A percentile compares a stretch with the other conserved stretches of the same genome.
These are phyloP conservation scores for Salpingus planirostris DNA, from an alignment of 2,888 invertebrate genomes.

Conservation along the genomic window DNA sequence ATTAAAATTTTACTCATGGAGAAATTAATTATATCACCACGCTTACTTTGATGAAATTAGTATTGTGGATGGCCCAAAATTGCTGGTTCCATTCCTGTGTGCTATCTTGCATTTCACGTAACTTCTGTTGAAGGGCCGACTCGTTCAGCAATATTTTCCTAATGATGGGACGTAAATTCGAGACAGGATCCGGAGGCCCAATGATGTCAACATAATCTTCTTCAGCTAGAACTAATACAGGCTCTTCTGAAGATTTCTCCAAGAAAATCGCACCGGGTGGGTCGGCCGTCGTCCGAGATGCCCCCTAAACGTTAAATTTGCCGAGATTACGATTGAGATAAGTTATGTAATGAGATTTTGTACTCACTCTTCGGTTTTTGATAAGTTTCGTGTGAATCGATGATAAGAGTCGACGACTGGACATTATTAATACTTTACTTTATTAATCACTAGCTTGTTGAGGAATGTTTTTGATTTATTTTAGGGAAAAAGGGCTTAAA, in stretches of 20 bases:
- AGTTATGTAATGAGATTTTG: too few species aligned
- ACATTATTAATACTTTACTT: too few species aligned
- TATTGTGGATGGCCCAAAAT: slow-evolving; percentile 78
- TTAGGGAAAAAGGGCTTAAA: too few species aligned
- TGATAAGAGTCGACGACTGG: too few species aligned
- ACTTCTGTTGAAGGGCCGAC: slow-evolving; percentile 53
- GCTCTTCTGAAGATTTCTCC: slow-evolving; percentile 27
- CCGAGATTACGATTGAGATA: too few species aligned
- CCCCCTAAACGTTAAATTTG: too few species aligned
- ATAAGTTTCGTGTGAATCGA: too few species aligned
- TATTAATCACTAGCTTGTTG: too few species aligned
- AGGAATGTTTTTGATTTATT: too few species aligned
- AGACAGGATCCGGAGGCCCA: slow-evolving; percentile 71
- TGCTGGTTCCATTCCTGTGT: slow-evolving; percentile 77
- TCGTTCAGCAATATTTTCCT: slow-evolving; percentile 59
- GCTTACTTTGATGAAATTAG: slow-evolving; percentile 59
- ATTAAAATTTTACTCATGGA: too few species aligned
- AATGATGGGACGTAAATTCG: slow-evolving; percentile 67
- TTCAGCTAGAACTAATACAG: slow-evolving; percentile 32
- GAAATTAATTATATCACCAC: neutral
- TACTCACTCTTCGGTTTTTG: too few species aligned
- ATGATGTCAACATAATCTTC: slow-evolving; percentile 51
- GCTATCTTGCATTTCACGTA: slow-evolving; percentile 55
- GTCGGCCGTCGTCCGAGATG: neutral
- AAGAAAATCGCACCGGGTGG: slow-evolving; percentile 22